A percentile compares a stretch with the other conserved stretches of the same genome.
These are phyloP conservation scores for Lutjanus argentimaculatus DNA, from an alignment of 2,797 vertebrate species.

Conservation along the genomic window DNA sequence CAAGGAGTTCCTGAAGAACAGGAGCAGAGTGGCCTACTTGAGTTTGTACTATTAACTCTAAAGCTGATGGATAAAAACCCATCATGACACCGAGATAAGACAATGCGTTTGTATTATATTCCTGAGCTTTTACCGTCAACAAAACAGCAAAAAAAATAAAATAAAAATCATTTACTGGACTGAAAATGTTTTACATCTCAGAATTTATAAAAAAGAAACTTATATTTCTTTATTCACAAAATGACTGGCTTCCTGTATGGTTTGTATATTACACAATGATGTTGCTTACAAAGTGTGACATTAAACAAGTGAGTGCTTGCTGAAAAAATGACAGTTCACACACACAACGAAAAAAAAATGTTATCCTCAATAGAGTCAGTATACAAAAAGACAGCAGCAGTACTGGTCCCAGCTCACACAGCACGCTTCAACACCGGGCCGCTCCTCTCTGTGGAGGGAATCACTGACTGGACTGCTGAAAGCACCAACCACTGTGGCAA, in stretches of 20 bases:
- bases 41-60: slow-evolving; percentile 70
- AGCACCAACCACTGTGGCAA: slow-evolving; percentile 27
- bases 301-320: slow-evolving; percentile 38
- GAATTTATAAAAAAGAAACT: slow-evolving; percentile 26
- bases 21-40: slow-evolving; percentile 88
- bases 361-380: slow-evolving; percentile 24
- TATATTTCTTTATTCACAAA: slow-evolving; percentile 67
- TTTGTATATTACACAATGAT: slow-evolving; percentile 37
- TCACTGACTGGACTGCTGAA: slow-evolving; percentile 18
- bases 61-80: not conserved
- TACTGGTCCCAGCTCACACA: slow-evolving; percentile 3
- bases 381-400: slow-evolving; percentile 19
- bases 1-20: slow-evolving; percentile 84
- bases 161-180: not conserved
- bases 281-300: slow-evolving; percentile 39
- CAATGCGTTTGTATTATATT: not conserved
- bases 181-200: not conserved
- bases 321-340: slow-evolving; percentile 40
- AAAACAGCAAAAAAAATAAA: not conserved
- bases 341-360: slow-evolving; percentile 5
- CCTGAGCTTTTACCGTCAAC: not conserved
- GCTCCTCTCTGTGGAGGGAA: slow-evolving; percentile 12
- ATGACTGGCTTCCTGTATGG: slow-evolving; percentile 23
- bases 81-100: not conserved
- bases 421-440: not conserved